A percentile compares a stretch with the other conserved stretches of the same genome.
Conservation (phyloP, 2,888 invertebrate genomes). For the Adelphocoris suturalis region DNA sequence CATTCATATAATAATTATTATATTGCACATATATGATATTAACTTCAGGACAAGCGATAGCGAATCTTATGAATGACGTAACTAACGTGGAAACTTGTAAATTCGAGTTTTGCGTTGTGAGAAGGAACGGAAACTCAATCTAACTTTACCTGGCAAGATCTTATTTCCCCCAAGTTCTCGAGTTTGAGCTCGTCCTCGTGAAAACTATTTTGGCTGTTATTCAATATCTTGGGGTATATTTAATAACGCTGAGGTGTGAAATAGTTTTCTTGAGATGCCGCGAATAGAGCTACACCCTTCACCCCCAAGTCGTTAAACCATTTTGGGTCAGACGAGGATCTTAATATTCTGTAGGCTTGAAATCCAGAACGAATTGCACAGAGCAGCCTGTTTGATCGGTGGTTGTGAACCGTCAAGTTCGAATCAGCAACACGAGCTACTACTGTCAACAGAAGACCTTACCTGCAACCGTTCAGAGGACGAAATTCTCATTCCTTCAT, state of each 20-base stretch:
- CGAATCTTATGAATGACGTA: not conserved
- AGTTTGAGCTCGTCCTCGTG: not conserved
- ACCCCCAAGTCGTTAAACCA: too few relatives aligned
- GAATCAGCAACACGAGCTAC: too few relatives aligned
- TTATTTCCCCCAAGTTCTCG: not conserved
- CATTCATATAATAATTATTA: too few relatives aligned
- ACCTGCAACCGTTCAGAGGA: too few relatives aligned
- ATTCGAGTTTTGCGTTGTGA: not conserved
- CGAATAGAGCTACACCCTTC: not conserved
- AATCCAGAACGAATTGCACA: too few relatives aligned
- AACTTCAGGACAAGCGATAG: not conserved
- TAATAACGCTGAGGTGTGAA: not conserved
- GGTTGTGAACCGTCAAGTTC: too few relatives aligned
- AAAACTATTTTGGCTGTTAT: not conserved
- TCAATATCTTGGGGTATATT: conserved; percentile 4
- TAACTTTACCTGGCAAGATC: not conserved
- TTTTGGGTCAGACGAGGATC: too few relatives aligned
- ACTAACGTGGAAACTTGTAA: not conserved
- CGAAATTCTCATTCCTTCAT: too few relatives aligned
- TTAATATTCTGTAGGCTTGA: too few relatives aligned
- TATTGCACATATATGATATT: not conserved
- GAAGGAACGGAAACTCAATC: not conserved
- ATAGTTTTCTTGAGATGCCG: not conserved
- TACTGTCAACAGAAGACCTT: too few relatives aligned
- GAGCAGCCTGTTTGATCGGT: too few relatives aligned